Evolutionary conservation across 2,888 invertebrate species (phyloP).

Genomic region (Sinohyriopsis cumingii): DNA sequence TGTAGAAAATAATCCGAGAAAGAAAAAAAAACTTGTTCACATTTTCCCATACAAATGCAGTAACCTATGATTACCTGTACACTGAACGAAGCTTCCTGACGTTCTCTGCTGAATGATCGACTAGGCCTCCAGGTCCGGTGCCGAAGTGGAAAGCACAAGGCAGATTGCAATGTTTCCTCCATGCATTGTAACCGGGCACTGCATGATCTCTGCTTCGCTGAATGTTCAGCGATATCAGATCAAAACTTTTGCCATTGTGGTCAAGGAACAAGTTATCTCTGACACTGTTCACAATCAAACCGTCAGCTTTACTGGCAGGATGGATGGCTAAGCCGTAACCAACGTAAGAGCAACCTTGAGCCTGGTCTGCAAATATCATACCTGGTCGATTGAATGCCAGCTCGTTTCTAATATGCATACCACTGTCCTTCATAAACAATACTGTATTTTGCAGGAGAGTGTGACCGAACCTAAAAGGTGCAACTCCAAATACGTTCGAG

Average conservation of each 20-base stretch:
- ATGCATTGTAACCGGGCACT: constrained; percentile 84
- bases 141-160: constrained; percentile 39
- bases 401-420: constrained; percentile 29
- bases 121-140: constrained; percentile 28
- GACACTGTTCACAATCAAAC: constrained; percentile 60
- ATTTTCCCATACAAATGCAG: no score
- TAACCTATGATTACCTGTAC: constrained; percentile 26
- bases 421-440: constrained; percentile 31
- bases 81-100: constrained; percentile 34
- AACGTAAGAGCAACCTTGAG: constrained; percentile 29
- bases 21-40: no score
- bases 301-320: constrained; percentile 34
- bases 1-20: no score
- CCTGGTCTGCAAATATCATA: constrained; percentile 26
- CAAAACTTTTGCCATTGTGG: constrained; percentile 73
- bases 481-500: constrained; percentile 93
- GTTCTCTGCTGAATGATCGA: constrained; percentile 30
- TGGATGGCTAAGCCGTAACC: constrained; percentile 31
- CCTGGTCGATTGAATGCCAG: constrained; percentile 41
- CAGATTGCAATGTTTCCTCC: constrained; percentile 74
- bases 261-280: constrained; percentile 87
- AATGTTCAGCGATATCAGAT: constrained; percentile 89
- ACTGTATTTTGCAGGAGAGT: constrained; percentile 84
- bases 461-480: constrained; percentile 94
- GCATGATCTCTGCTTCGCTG: constrained; percentile 93